A percentile compares a stretch with the other conserved stretches of the same genome.
phyloP scores from a whole-genome alignment of 1,140 invertebrate species.

The Listronotus oregonensis region DNA sequence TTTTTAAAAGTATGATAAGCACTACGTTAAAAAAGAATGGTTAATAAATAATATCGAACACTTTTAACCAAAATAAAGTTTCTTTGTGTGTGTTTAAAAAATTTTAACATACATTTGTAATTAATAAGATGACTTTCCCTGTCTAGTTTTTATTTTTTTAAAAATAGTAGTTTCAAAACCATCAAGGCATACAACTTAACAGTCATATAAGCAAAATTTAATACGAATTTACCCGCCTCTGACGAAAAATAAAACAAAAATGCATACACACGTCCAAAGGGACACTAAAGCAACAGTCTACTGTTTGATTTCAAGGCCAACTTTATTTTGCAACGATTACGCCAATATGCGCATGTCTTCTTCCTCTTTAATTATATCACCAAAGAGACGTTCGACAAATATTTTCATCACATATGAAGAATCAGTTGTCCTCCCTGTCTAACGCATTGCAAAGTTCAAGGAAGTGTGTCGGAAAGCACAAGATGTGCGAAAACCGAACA shows the following conservation, averaged over 20 bases:
- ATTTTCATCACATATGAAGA: neutral
- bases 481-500: neutral
- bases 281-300: slow-evolving; percentile 15
- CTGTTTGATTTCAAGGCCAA: slow-evolving; percentile 18
- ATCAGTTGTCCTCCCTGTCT: neutral
- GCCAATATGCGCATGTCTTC: slow-evolving; percentile 4
- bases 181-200: too few species aligned
- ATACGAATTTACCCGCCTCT: neutral
- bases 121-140: too few species aligned
- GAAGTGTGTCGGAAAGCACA: too few species aligned
- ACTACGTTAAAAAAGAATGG: too few species aligned
- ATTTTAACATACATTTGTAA: too few species aligned
- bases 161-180: too few species aligned
- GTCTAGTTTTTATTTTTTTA: too few species aligned
- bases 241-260: slow-evolving; percentile 10
- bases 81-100: too few species aligned
- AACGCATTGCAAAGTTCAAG: neutral
- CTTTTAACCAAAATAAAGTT: too few species aligned
- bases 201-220: too few species aligned
- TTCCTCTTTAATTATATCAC: slow-evolving; percentile 28
- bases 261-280: slow-evolving; percentile 14
- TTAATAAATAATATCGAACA: too few species aligned
- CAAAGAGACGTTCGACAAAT: slow-evolving; percentile 4
- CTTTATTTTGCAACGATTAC: slow-evolving; percentile 21
- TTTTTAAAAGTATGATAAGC: too few species aligned